Evolutionary conservation across 2,113 vertebrate species (phyloP).

Genomic region (Puntigrus tetrazona): DNA sequence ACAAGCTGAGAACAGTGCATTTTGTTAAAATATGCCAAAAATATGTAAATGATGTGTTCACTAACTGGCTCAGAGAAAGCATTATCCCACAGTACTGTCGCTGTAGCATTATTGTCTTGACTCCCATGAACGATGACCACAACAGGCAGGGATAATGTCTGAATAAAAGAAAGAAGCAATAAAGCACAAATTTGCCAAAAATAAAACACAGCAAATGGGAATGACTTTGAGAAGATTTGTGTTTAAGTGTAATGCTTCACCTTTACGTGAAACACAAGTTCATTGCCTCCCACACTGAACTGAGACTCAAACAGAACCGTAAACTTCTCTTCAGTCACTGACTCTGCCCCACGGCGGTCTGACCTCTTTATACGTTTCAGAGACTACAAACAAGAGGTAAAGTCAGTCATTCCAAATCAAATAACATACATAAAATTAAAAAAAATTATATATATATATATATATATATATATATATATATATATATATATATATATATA

Average conservation of each 20-base stretch:
- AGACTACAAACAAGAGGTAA: slow-evolving; percentile 71
- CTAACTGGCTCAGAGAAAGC: slow-evolving; percentile 92
- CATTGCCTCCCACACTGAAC: slow-evolving; percentile 93
- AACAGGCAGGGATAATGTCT: slow-evolving; percentile 93
- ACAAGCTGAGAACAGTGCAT: neutral
- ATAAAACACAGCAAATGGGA: neutral
- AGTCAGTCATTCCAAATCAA: no score
- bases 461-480: no score
- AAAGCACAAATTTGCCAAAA: neutral
- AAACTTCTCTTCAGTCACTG: slow-evolving; percentile 96
- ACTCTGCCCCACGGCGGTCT: slow-evolving; percentile 89
- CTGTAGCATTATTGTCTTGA: slow-evolving; percentile 95
- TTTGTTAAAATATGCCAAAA: neutral
- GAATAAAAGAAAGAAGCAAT: neutral
- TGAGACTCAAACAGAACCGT: slow-evolving; percentile 95
- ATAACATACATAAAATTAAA: no score
- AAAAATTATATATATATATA: no score
- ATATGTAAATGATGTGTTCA: neutral
- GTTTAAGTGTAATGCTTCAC: slow-evolving; percentile 64
- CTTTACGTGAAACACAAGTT: slow-evolving; percentile 95
- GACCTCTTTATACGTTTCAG: slow-evolving; percentile 94
- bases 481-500: no score
- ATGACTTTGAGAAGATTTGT: neutral
- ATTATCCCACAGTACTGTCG: slow-evolving; percentile 95
- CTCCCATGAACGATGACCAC: slow-evolving; percentile 95